Base-by-base conservation (phyloP, 2,797 vertebrate genomes). In the Melanogrammus aeglefinus region DNA sequence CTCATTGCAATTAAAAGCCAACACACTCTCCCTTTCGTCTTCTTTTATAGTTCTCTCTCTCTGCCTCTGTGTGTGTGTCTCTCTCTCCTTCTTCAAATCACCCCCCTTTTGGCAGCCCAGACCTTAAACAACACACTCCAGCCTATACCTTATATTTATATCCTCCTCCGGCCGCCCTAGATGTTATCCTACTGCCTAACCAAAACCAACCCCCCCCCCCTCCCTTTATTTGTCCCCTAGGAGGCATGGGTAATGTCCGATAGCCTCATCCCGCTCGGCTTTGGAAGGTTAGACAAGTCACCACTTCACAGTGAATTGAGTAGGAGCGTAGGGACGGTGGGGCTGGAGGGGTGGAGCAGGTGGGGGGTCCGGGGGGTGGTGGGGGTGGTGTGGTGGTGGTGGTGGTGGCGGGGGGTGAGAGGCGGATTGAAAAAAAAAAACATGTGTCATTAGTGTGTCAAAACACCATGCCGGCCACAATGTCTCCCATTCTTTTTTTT, bases 401-500 rank as follows among this genome's bases (percentile, higher is more conserved):
- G n/a, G n/a, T n/a, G 29, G 16, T 7, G 73, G 9, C n/a, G 4
- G 14, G 9, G 73, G 36, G 21, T 6, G 63, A 87, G 83, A 86
- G 86, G 91, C 86, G 85, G 92, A 92, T 91, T 91, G 90, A 92
- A 93, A 93, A 92, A 92, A 90, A 92, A 93, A 93, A 92, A 92
- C 92, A 93, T 92, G 92, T 92, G 91, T 92, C 90, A 92, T 92
- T 92, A 91, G 87, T 78, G 90, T 91, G 90, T 93, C 92, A 93
- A 92, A 93, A 93, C 91, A 92, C 85, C 89, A 87, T 84, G 78
- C 86, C 31, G 84, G 80, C 88, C 90, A 92, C 91, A 93, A 92
- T 93, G 91, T 91, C 91, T 93, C 92, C 90, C 93, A 92, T 91
- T 90, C 89, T 86, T 8, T 66, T 24, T 24, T 41, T 83, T 87